Percentiles rank a stretch among this genome's conserved stretches.
Conservation (phyloP, 2,797 vertebrate genomes). For the Brotula barbata region DNA sequence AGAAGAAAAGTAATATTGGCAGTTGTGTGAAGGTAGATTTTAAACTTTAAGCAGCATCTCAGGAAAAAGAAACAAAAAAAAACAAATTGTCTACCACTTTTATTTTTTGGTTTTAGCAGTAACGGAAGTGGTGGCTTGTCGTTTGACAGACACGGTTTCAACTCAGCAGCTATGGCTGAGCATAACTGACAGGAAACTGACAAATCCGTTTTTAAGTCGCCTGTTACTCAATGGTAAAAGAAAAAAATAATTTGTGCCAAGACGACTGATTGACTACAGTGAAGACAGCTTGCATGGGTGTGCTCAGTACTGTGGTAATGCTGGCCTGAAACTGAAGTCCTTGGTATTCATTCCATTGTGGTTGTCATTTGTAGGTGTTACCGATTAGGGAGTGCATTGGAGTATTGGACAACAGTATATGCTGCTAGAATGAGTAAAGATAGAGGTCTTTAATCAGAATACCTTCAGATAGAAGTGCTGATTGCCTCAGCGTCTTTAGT, state of each 20-base stretch:
- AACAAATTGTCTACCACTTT: not conserved
- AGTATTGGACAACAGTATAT: not conserved
- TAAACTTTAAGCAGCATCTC: not conserved
- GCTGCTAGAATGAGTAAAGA: not conserved
- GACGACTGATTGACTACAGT: not conserved
- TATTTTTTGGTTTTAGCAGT: conserved; percentile 16
- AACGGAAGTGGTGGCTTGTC: conserved; percentile 45
- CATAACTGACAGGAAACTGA: not conserved
- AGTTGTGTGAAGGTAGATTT: not conserved
- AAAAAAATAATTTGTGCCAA: too few relatives aligned
- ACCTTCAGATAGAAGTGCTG: not conserved
- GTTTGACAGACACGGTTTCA: conserved; percentile 27
- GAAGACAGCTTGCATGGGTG: conserved; percentile 10
- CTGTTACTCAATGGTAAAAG: too few relatives aligned
- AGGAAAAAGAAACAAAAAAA: not conserved
- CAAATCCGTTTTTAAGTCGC: conserved; percentile 14
- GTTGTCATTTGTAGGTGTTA: conserved; percentile 8
- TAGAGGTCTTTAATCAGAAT: not conserved
- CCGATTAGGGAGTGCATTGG: not conserved
- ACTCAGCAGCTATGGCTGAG: conserved; percentile 22
- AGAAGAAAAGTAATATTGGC: conserved; percentile 1
- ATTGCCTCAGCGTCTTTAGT: not conserved
- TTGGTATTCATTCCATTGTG: not conserved
- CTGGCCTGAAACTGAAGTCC: not conserved
- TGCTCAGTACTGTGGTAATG: not conserved